Evolutionary conservation across 1,140 invertebrate genomes (phyloP).

Genomic region (Bombyx mori): ASM3026992v2 NC_085127.1:8522501-8523000

Average conservation of each 20-base stretch:
- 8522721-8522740: background rate
- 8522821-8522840: constrained; percentile 16
- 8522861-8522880: constrained; percentile 38
- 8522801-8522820: constrained; percentile 11
- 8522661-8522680: no score
- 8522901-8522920: constrained; percentile 48
- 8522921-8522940: constrained; percentile 39
- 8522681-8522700: no score
- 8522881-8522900: constrained; percentile 37
- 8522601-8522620: no score
- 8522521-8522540: no score
- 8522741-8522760: constrained; percentile 1
- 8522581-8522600: no score
- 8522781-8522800: constrained; percentile 8
- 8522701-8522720: no score
- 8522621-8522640: no score
- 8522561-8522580: no score
- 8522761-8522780: constrained; percentile 1
- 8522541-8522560: no score
- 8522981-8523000: background rate
- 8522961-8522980: background rate
- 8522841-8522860: constrained; percentile 33
- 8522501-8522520: no score
- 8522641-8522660: no score
- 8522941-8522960: constrained; percentile 31